These are phyloP conservation scores for Euzetes globulus DNA, from an alignment of 2,888 invertebrate species.

Conservation along the genomic window DNA sequence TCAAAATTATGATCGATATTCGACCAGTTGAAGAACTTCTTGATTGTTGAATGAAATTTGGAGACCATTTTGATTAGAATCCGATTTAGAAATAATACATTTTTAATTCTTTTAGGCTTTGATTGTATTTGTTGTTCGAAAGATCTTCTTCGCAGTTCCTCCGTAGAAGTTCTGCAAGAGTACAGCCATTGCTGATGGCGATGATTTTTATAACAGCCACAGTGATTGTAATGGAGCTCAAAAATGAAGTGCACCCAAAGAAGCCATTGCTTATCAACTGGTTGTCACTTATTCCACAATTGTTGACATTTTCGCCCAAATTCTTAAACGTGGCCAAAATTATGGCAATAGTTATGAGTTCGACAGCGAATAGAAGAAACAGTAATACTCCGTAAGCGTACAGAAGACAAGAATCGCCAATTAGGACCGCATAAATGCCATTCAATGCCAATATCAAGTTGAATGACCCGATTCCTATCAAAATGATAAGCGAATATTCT, in stretches of 20 bases:
- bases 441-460: slow-evolving; percentile 13
- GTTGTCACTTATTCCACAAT: not conserved
- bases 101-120: not conserved
- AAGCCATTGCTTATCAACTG: not conserved
- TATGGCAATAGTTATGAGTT: slow-evolving; percentile 3
- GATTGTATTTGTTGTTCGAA: not conserved
- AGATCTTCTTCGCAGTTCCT: not conserved
- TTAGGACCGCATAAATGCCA: slow-evolving; percentile 2
- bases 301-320: not conserved
- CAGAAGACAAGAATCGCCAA: not conserved
- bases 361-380: slow-evolving; percentile 1
- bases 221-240: not conserved
- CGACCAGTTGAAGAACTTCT: no score
- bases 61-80: not conserved
- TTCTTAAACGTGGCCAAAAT: slow-evolving; percentile 19
- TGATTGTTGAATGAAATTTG: no score
- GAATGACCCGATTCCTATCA: slow-evolving; percentile 7
- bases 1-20: no score
- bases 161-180: slow-evolving; percentile 1
- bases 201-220: not conserved
- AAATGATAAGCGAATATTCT: not conserved
- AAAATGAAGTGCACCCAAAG: not conserved
- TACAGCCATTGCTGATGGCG: slow-evolving; percentile 2
- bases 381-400: slow-evolving; percentile 1
- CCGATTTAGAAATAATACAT: not conserved